phyloP scores from a whole-genome alignment of 2,888 invertebrate genomes.

The Chaetoderma sp. region DNA sequence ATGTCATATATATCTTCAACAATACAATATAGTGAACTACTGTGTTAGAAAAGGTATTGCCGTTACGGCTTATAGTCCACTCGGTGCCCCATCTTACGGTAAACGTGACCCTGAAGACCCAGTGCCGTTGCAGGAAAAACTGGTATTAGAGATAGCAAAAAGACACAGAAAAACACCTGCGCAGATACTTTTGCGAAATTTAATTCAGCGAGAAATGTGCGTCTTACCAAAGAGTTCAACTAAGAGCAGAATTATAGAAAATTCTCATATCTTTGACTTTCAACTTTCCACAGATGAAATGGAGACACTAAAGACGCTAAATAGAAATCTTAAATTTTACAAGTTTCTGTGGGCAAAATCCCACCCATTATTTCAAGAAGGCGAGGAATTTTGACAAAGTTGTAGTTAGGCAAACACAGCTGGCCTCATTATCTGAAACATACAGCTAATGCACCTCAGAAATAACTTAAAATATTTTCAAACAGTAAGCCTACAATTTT shows the following conservation, averaged over 20 bases:
- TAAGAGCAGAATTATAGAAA: constrained; percentile 46
- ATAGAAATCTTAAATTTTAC: constrained; percentile 43
- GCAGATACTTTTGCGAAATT: constrained; percentile 50
- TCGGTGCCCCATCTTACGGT: constrained; percentile 42
- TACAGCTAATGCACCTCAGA: too few relatives aligned
- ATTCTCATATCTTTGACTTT: constrained; percentile 46
- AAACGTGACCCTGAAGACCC: constrained; percentile 11
- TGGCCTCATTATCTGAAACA: too few relatives aligned
- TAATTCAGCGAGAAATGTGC: constrained; percentile 43
- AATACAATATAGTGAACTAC: constrained; percentile 39
- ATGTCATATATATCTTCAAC: constrained; percentile 53
- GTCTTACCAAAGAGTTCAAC: constrained; percentile 51
- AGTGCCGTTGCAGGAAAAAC: constrained; percentile 36
- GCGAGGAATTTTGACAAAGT: constrained; percentile 47
- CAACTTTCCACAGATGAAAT: constrained; percentile 39
- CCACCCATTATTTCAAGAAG: constrained; percentile 46
- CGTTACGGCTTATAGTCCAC: constrained; percentile 47
- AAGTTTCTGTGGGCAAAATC: constrained; percentile 40
- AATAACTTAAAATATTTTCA: too few relatives aligned
- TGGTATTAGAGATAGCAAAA: constrained; percentile 39
- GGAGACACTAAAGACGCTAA: constrained; percentile 32
- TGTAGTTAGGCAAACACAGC: too few relatives aligned
- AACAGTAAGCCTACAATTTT: too few relatives aligned
- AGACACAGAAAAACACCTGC: constrained; percentile 45
- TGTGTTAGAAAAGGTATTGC: constrained; percentile 41